These are phyloP conservation scores for Vipera latastei DNA, from an alignment of 2,797 vertebrate genomes.

Conservation along the genomic window DNA sequence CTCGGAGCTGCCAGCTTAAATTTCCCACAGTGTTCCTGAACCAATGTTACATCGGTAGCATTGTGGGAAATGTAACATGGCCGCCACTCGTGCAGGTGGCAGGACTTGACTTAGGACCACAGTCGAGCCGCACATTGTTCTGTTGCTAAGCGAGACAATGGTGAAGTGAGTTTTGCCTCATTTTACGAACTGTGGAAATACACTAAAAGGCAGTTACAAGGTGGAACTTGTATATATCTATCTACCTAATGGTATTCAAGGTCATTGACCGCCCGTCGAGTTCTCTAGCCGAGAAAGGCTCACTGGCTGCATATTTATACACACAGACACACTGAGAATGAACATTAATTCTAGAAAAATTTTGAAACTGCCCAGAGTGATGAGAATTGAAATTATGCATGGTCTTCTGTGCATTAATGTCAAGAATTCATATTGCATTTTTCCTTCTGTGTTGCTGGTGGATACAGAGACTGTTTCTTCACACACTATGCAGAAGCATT, in stretches of 20 bases:
- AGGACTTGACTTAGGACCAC: neutral
- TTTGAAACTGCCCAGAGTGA: neutral
- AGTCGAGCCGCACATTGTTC: neutral
- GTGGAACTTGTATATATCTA: neutral
- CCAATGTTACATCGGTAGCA: neutral
- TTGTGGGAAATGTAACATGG: neutral
- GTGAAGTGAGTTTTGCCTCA: neutral
- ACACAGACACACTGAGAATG: neutral
- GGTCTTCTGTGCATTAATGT: neutral
- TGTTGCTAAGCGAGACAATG: neutral
- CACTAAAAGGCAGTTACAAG: neutral
- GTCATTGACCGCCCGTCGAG: neutral
- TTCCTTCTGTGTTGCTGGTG: neutral
- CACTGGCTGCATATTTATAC: neutral
- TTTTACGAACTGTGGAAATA: neutral
- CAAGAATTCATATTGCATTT: neutral
- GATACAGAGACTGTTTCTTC: neutral
- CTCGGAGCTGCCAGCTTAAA: neutral
- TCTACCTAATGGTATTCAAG: neutral
- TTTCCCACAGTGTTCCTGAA: neutral
- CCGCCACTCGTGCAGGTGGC: neutral
- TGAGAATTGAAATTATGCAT: neutral
- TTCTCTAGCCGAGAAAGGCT: neutral
- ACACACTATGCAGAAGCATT: neutral
- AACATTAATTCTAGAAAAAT: neutral